Evolutionary conservation across 2,888 invertebrate genomes (phyloP), one percentile per base, ranked within the genome.

Genomic region (Deilephila porcellus): DNA sequence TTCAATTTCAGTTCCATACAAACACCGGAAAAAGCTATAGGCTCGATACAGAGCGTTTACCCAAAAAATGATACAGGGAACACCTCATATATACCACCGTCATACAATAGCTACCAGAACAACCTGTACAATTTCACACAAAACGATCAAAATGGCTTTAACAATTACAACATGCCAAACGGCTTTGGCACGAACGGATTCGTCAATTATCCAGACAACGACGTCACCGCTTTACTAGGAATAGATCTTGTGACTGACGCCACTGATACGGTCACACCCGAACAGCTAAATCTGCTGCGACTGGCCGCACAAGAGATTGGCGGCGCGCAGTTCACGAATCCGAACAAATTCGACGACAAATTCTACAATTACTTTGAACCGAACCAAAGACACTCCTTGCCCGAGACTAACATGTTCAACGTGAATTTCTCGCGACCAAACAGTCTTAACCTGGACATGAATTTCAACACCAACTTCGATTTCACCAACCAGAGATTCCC

Each of bases 251-350:
- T 92, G 4, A 78, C 86, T 0, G 93, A 92, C 19, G 75, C 87
- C 0, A 81, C 83, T 1, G 85, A 89, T 11, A 90, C 91, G 3
- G 93, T 93, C 0, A 90, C 93, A 0, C 93, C 92, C 3, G 95
- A 93, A 83, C 94, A 95, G 78, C 81, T 95, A 0, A 95, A 95
- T 78, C 80, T 95, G 64, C 85, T 95, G 74, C 88, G 94, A 80
- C 83, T 95, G 29, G 95, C 95, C n/a, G 94, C 95, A 4, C 95
- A 95, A 83, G 93, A 95, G 80, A 93, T 95, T 0, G 93, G 94
- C 4, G 94, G 94, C 3, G 94, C 94, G 3, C 94, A 94, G 76
- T 94, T 94, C 83, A 81, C 90, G 56, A 91, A 85, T 74, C 91
- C 91, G 0, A 92, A 86, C 74, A 89, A 91, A 80, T 91, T 83